phyloP scores from a whole-genome alignment of 1,140 invertebrate genomes.

The Leptoteleia sp. region DNA sequence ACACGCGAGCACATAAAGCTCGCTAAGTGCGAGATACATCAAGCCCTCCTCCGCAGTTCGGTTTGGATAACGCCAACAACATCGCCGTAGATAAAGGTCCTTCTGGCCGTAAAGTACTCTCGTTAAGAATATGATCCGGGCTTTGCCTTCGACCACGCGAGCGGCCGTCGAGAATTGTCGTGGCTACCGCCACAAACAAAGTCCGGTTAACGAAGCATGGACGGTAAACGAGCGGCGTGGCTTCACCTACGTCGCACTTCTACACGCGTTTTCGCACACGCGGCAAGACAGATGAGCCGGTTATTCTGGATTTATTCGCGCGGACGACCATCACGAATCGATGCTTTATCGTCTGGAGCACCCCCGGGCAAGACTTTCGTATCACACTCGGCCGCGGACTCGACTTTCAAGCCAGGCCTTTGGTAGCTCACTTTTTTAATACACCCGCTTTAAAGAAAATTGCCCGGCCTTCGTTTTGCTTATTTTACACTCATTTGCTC shows the following conservation, averaged over 20 bases:
- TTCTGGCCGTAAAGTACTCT: conserved; percentile 79
- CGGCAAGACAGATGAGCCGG: conserved; percentile 71
- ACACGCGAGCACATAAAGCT: conserved; percentile 69
- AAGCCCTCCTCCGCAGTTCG: conserved; percentile 73
- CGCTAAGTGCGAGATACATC: conserved; percentile 80
- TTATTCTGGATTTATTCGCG: conserved; percentile 71
- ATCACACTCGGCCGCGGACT: no score
- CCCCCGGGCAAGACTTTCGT: no score
- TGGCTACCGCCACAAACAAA: conserved; percentile 76
- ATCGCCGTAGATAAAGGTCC: conserved; percentile 78
- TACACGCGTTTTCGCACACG: conserved; percentile 70
- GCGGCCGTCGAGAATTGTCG: conserved; percentile 72
- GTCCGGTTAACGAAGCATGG: conserved; percentile 73
- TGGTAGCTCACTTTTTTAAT: no score
- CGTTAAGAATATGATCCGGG: conserved; percentile 81
- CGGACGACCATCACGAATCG: conserved; percentile 70
- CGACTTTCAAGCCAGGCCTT: no score
- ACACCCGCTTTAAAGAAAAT: no score
- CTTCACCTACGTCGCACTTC: conserved; percentile 68
- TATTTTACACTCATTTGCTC: no score
- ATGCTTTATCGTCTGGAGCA: conserved; percentile 72
- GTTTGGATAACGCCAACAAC: conserved; percentile 79
- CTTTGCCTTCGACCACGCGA: conserved; percentile 77
- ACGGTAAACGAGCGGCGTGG: conserved; percentile 66
- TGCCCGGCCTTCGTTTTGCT: no score